Percentiles rank a stretch among this genome's conserved stretches.
Conservation (phyloP, 2,113 vertebrate genomes). For the Cygnus buccinator region DNA sequence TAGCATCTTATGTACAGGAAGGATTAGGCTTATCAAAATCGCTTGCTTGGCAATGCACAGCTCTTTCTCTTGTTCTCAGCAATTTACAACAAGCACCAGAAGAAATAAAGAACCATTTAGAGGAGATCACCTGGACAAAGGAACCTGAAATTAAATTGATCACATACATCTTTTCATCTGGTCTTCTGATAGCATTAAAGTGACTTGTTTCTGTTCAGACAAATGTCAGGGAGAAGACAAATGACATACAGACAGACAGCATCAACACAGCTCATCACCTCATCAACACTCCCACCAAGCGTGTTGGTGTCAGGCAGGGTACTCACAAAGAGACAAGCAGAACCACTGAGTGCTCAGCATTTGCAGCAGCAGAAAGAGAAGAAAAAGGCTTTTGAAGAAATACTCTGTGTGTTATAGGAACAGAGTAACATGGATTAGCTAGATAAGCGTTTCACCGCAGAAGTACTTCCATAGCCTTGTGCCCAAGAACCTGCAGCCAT, state of each 20-base stretch:
- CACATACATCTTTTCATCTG: not conserved
- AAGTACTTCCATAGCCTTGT: not conserved
- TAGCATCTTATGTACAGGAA: not conserved
- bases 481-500: not conserved
- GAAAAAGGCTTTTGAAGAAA: not conserved
- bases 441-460: not conserved
- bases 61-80: not conserved
- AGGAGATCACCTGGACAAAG: not conserved
- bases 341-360: not conserved
- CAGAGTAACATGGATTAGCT: not conserved
- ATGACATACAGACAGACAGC: not conserved
- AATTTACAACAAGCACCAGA: not conserved
- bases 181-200: not conserved
- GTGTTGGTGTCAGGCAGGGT: not conserved
- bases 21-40: conserved; percentile 27
- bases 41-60: not conserved
- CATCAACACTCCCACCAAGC: not conserved
- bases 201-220: not conserved
- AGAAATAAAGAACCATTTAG: not conserved
- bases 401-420: not conserved
- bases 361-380: not conserved
- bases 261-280: not conserved
- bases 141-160: not conserved
- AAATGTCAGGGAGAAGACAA: not conserved
- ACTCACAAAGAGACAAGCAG: not conserved